These are phyloP conservation scores for Conistra vaccinii DNA, from an alignment of 2,888 invertebrate species.

Conservation along the genomic window DNA sequence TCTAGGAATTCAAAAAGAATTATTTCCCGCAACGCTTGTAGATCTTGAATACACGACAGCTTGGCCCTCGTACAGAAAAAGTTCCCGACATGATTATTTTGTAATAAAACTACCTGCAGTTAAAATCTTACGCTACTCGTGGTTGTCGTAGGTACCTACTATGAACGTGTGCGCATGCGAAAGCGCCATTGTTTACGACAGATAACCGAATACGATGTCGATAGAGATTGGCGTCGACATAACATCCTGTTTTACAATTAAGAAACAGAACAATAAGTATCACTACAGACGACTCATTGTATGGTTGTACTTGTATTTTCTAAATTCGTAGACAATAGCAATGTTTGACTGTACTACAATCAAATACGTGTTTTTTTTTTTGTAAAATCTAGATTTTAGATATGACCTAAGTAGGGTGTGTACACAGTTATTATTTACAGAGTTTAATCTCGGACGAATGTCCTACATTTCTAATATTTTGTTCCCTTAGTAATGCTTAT, in stretches of 20 bases:
- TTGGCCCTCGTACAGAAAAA: not conserved
- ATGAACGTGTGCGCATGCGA: conserved; percentile 57
- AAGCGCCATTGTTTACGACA: conserved; percentile 69
- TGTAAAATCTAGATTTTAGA: not conserved
- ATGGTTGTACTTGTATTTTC: conserved; percentile 14
- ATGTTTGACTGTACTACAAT: not conserved
- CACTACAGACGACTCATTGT: conserved; percentile 16
- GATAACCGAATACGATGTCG: conserved; percentile 73
- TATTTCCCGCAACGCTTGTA: not conserved
- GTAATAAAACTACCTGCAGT: not conserved
- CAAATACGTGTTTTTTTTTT: conserved; percentile 1
- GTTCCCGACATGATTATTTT: not conserved
- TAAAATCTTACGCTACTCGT: conserved; percentile 3
- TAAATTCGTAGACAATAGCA: not conserved
- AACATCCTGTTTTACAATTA: conserved; percentile 71
- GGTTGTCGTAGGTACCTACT: conserved; percentile 19
- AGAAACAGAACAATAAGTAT: conserved; percentile 37
- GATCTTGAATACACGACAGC: not conserved
- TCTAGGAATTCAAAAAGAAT: not conserved
- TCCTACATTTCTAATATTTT: not conserved
- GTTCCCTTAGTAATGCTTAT: not conserved
- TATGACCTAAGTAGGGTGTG: conserved; percentile 5
- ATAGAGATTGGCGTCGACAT: conserved; percentile 71
- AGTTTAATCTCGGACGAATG: not conserved
- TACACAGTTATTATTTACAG: conserved; percentile 2